phyloP scores from a whole-genome alignment of 2,888 invertebrate genomes.

The Pristionchus mayeri region DNA sequence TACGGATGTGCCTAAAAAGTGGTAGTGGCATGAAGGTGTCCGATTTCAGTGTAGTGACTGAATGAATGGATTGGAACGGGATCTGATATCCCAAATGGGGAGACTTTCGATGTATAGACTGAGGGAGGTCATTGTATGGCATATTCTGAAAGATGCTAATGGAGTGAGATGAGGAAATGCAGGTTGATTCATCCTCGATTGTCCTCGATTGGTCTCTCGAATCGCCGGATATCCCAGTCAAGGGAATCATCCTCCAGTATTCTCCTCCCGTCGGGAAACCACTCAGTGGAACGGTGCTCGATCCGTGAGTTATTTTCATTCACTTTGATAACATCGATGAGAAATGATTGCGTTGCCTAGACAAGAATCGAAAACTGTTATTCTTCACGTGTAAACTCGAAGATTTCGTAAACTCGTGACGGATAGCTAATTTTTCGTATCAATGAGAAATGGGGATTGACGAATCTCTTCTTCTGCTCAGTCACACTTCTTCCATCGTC shows the following conservation, averaged over 20 bases:
- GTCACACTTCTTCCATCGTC: constrained; percentile 58
- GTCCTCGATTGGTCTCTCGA: constrained; percentile 49
- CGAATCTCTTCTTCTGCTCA: constrained; percentile 39
- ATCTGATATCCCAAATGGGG: constrained; percentile 6
- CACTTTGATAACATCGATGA: background rate
- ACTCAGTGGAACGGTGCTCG: constrained; percentile 6
- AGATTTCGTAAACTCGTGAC: background rate
- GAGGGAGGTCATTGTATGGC: background rate
- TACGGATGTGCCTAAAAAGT: background rate
- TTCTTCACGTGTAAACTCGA: background rate
- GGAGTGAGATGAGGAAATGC: background rate
- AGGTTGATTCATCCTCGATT: constrained; percentile 25
- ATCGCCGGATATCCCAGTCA: constrained; percentile 51
- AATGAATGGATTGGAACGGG: constrained; percentile 35
- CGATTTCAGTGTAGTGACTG: constrained; percentile 19
- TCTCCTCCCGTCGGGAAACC: constrained; percentile 66
- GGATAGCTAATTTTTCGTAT: background rate
- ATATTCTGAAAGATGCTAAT: background rate
- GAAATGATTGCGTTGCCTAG: too few relatives aligned
- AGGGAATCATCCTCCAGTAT: constrained; percentile 68
- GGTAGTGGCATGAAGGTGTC: constrained; percentile 37
- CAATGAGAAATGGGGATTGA: background rate
- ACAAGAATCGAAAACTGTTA: background rate
- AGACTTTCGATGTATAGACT: background rate
- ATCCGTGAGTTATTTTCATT: background rate